A percentile compares a stretch with the other conserved stretches of the same genome.
Conservation (phyloP, 2,797 vertebrate species). For the Chaunax sp. region DNA sequence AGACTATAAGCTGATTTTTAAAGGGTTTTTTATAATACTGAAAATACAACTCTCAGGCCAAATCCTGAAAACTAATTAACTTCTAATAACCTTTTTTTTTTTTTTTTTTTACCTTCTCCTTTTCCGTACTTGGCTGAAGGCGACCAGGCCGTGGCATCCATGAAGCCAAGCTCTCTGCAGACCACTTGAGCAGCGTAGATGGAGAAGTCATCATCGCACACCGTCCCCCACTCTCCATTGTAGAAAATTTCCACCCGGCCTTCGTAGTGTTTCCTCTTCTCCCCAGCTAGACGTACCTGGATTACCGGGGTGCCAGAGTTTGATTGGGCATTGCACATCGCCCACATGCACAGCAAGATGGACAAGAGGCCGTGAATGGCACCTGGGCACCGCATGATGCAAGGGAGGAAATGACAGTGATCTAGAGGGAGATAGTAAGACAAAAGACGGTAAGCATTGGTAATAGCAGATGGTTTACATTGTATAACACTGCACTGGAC, state of each 20-base stretch:
- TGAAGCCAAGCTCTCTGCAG: conserved; percentile 91
- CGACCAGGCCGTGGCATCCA: conserved; percentile 88
- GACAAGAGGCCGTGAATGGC: conserved; percentile 44
- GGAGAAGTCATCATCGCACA: conserved; percentile 97
- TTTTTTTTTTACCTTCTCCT: conserved; percentile 89
- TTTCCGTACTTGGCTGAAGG: conserved; percentile 91
- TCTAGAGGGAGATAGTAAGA: conserved; percentile 35
- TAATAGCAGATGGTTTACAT: not conserved
- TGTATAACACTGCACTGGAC: not conserved
- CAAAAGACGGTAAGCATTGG: conserved; percentile 1
- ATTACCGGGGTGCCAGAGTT: conserved; percentile 70
- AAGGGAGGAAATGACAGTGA: conserved; percentile 16
- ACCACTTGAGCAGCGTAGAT: conserved; percentile 89
- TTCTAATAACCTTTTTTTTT: too few relatives aligned
- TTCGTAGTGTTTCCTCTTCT: conserved; percentile 92
- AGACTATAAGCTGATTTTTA: not conserved
- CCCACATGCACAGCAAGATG: conserved; percentile 53
- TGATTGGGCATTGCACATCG: conserved; percentile 65
- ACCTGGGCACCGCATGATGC: conserved; percentile 60
- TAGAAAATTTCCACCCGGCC: conserved; percentile 93
- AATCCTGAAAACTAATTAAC: conserved; percentile 1
- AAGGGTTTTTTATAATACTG: conserved; percentile 5
- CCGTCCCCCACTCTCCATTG: conserved; percentile 91
- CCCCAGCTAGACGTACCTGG: conserved; percentile 90
- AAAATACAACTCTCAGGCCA: not conserved